Base-by-base conservation (phyloP, 1,140 invertebrate genomes). In the Aphaenogaster ashmeadi region DNA sequence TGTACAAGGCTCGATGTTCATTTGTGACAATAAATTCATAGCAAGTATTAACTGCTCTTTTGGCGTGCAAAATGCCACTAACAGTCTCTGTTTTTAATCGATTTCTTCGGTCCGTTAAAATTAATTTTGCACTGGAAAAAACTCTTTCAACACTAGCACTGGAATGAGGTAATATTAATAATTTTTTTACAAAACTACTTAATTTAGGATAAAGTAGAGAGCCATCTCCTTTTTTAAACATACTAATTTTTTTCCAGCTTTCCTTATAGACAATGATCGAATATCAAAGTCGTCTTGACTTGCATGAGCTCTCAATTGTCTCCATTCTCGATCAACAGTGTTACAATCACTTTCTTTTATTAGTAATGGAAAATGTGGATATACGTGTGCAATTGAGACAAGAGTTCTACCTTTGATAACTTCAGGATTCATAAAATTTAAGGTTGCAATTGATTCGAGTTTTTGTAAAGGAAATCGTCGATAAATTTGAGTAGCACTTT, bases 361-460 rank as follows among this genome's bases (percentile, higher is more conserved):
- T 66, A 66, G n/a, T 66, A 66, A 66, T n/a, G 36, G 36, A 38
- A 66, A 66, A 38, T 60, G 62, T 18, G 62, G 36, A 41, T 62
- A 33, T 9, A 64, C 36, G 33, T 64, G 62, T 18, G 62, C 36
- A 64, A 64, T 38, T 38, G 15, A 38, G 15, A 0, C 0, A 38
- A 64, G 15, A 38, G 62, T 64, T 64, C 5, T 64, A 38, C 5
- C 33, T 38, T 64, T 18, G 5, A 64, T 36, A 18, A 38, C 7
- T 38, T 64, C 27, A 38, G 36, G 36, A 64, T 38, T 64, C 18
- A 64, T 6, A 64, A 38, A 64, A 38, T 18, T 64, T 64, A 64
- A 64, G 38, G 6, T 2, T 15, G 62, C 36, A 38, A 64, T 38
- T 2, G 15, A 64, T 64, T 64, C 2, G 1, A 64, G 15, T 64